A percentile compares a stretch with the other conserved stretches of the same genome.
Conservation (phyloP, 2,888 invertebrate genomes). For the Pseudococcus viburni region DNA sequence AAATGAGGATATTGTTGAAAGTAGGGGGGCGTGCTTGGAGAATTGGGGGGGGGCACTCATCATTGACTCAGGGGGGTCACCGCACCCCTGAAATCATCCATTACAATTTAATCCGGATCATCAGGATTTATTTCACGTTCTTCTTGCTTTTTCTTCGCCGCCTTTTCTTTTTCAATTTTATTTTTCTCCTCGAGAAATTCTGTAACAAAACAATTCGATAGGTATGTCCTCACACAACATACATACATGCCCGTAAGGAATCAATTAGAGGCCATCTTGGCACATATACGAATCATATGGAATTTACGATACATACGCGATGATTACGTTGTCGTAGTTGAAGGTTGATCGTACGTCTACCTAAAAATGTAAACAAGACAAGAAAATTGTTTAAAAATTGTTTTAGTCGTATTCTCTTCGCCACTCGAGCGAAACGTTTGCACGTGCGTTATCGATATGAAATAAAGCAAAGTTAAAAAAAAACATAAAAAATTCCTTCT, state of each 20-base stretch:
- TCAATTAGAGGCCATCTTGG: not conserved
- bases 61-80: too few species aligned
- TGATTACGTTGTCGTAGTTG: not conserved
- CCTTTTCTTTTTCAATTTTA: too few species aligned
- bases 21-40: too few species aligned
- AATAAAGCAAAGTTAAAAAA: not conserved
- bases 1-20: too few species aligned
- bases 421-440: not conserved
- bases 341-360: constrained; percentile 21
- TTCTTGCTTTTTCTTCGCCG: too few species aligned
- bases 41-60: too few species aligned
- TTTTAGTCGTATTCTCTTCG: not conserved
- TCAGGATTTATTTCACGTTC: too few species aligned
- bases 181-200: too few species aligned
- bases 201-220: too few species aligned
- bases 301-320: not conserved
- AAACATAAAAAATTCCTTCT: not conserved
- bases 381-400: not conserved
- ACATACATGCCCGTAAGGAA: not conserved
- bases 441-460: not conserved
- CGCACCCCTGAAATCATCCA: too few species aligned
- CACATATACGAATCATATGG: not conserved
- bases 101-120: too few species aligned
- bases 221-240: too few species aligned
- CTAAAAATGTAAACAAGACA: not conserved